Evolutionary conservation across 2,797 vertebrate genomes (phyloP).

Genomic region (Tamandua tetradactyla): DNA sequence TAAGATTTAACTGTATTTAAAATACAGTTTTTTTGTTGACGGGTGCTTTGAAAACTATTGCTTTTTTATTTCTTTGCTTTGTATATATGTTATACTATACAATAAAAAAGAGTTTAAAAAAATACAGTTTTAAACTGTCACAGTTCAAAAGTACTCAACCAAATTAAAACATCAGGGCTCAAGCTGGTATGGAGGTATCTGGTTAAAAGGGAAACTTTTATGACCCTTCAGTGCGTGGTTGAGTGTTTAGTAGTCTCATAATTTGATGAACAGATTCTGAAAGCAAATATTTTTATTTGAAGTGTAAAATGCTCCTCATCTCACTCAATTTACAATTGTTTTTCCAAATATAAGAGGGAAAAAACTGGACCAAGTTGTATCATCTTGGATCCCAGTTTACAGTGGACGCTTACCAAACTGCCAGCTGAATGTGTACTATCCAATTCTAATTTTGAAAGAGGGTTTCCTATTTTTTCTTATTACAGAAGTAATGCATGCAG

Average conservation of each 20-base stretch:
- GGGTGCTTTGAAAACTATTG: too few relatives aligned
- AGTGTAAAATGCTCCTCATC: not conserved
- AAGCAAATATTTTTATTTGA: constrained; percentile 16
- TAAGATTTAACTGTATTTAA: too few relatives aligned
- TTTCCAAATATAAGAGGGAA: not conserved
- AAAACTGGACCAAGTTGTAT: not conserved
- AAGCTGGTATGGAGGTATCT: not conserved
- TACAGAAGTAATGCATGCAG: not conserved
- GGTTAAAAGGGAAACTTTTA: not conserved
- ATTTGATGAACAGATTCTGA: constrained; percentile 30
- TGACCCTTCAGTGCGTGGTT: not conserved
- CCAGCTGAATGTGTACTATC: not conserved
- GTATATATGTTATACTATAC: too few relatives aligned
- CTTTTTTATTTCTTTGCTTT: too few relatives aligned
- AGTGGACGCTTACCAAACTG: constrained; percentile 21
- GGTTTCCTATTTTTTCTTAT: not conserved
- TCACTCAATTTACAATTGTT: not conserved
- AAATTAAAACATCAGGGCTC: not conserved
- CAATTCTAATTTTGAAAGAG: constrained; percentile 2
- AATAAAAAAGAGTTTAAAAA: too few relatives aligned
- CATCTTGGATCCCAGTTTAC: not conserved
- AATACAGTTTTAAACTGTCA: not conserved
- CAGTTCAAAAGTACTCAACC: not conserved
- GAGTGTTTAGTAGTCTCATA: not conserved
- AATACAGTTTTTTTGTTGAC: not conserved